Evolutionary conservation across 1,140 invertebrate genomes (phyloP), one percentile per base, ranked within the genome.

Genomic region (Nylanderia fulva): DNA sequence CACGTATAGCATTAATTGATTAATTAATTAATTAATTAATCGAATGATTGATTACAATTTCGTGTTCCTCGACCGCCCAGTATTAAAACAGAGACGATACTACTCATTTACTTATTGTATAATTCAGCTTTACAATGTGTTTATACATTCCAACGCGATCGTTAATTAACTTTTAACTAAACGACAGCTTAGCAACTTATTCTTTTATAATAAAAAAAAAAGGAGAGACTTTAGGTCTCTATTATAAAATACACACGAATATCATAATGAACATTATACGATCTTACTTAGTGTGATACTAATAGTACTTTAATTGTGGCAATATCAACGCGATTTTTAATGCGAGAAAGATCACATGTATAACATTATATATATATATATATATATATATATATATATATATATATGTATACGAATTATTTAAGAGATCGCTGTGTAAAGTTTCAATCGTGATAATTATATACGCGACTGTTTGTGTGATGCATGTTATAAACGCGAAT

Each of bases 1-100:
- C 80, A 93, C 84, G 92, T 93, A 92, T 91, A 91, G 86, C 60
- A 93, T 93, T 93, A 92, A n/a, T n/a, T n/a, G n/a, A 93, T 93
- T 91, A 91, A 91, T 88, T 82, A 85, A 88, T 92, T 89, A 88
- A 87, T 91, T n/a, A 45, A 33, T 80, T 80, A 80, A 82, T 82
- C 27, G 66, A 82, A 71, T 60, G 77, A 82, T 72, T 87, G 82
- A 90, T 88, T 82, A 90, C 85, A 79, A 56, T 88, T 90, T 91
- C 89, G 87, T 85, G 83, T 89, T 91, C 85, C 45, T 48, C 88
- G 74, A 90, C 80, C 83, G 83, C 77, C 77, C 89, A 90, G 86
- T 80, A 90, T 91, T 91, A 88, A 91, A 88, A 88, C 79, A 91
- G 84, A 90, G 84, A 90, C 86, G 88, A 90, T 90, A 80, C 66